Evolutionary conservation across 2,888 invertebrate genomes (phyloP), one percentile per base, ranked within the genome.

Genomic region (Ophion costatus): DNA sequence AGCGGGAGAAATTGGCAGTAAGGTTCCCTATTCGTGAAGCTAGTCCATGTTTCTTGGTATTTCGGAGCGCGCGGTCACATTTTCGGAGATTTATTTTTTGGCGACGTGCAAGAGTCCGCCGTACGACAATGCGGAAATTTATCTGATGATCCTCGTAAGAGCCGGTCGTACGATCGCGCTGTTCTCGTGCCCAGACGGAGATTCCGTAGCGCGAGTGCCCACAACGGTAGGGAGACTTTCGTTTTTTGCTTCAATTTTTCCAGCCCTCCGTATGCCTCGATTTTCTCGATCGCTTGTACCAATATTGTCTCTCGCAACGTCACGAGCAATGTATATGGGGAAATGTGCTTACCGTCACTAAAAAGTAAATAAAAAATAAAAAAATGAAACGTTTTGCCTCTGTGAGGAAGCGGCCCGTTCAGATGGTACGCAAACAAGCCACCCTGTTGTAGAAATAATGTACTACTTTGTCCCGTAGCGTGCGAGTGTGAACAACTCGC

Each of bases 281-380:
- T 69, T 79, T 76, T 77, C 80, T 83, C 83, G 76, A 74, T 64
- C 71, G 71, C 73, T 77, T 78, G 67, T 80, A 59, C 57, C 64
- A 84, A 84, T 81, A 80, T 84, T 84, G 61, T 73, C 29, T 77
- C 24, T 73, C 38, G 51, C 51, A 78, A 73, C 77, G 69, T 69
- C 42, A 63, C 29, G 4, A 24, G 29, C 56, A 9, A 29, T 33
- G 9, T 38, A 66, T 14, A 29, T 29, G 29, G 29, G 29, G 29
- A 29, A 29, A 29, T 29, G 29, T 29, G 29, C 4, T 29, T 29
- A 29, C 29, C 29, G 1, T 29, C 29, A 29, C 4, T 29, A 29
- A 45, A 14, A 45, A 45, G 11, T 0, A 11, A 45, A 45, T 14
- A 14, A 51, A 51, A 51, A 17, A 45, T 14, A 45, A 51, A 5